Evolutionary conservation across 1,140 invertebrate species (phyloP).

Genomic region (Plodia interpunctella): DNA sequence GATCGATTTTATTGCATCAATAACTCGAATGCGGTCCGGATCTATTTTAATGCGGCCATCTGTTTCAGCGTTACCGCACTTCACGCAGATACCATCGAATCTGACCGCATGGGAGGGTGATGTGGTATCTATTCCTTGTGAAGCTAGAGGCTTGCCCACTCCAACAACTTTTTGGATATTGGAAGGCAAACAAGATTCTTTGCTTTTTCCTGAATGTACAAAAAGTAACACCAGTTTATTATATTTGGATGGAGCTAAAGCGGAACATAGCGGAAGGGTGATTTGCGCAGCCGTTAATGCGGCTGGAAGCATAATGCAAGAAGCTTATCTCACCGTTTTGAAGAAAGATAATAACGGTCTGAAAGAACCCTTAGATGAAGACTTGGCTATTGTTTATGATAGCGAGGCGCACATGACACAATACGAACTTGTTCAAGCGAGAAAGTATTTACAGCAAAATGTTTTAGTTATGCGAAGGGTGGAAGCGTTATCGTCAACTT

Average conservation of each 20-base stretch:
- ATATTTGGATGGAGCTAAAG: conserved; percentile 60
- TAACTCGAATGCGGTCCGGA: conserved; percentile 54
- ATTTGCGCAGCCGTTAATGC: conserved; percentile 69
- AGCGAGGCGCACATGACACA: conserved; percentile 83
- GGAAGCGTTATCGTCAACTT: conserved; percentile 86
- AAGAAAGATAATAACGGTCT: conserved; percentile 60
- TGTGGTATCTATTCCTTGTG: conserved; percentile 91
- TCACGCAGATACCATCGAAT: conserved; percentile 91
- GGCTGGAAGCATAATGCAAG: conserved; percentile 69
- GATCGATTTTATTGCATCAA: conserved; percentile 52
- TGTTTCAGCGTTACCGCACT: conserved; percentile 91
- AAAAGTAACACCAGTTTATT: conserved; percentile 70
- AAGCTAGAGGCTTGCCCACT: conserved; percentile 91
- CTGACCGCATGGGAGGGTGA: conserved; percentile 88
- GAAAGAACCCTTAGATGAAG: conserved; percentile 46
- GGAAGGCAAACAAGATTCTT: conserved; percentile 78
- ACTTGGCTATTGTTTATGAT: conserved; percentile 49
- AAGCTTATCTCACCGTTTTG: conserved; percentile 64
- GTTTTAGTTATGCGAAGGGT: conserved; percentile 89
- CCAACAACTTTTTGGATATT: conserved; percentile 94
- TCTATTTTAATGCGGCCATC: conserved; percentile 68
- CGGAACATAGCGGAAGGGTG: conserved; percentile 64
- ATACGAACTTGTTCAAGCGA: conserved; percentile 87
- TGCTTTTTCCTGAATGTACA: conserved; percentile 66
- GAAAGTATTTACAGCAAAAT: conserved; percentile 87